These are phyloP conservation scores for Pelvicachromis taeniatus DNA, from an alignment of 2,113 vertebrate genomes.

Conservation along the genomic window DNA sequence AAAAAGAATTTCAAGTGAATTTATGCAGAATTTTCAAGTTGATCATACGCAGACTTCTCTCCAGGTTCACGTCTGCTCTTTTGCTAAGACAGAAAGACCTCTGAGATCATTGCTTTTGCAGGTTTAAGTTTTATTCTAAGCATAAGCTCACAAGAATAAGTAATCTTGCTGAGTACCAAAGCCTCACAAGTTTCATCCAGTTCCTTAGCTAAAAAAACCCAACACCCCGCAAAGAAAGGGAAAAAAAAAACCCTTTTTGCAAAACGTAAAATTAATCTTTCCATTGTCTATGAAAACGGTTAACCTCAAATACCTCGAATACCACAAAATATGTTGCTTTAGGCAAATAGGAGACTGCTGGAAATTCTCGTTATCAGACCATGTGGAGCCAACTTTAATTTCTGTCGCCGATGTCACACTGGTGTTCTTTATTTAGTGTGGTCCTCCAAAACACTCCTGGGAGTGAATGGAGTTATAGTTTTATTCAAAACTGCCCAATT, in stretches of 20 bases:
- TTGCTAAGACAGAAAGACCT: neutral
- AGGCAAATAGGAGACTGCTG: neutral
- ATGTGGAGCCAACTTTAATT: conserved; percentile 2
- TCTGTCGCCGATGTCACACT: neutral
- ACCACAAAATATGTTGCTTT: conserved; percentile 30
- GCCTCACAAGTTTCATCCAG: neutral
- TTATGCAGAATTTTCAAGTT: neutral
- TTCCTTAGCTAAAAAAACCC: neutral
- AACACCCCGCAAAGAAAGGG: neutral
- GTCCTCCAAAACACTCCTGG: conserved; percentile 14
- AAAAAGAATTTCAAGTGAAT: neutral
- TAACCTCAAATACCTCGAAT: neutral
- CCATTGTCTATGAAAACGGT: conserved; percentile 14
- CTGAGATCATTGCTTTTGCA: neutral
- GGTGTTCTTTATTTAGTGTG: conserved; percentile 38
- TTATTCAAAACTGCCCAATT: conserved; percentile 45
- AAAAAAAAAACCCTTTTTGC: neutral
- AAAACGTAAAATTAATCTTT: neutral
- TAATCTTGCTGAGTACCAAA: neutral
- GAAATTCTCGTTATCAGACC: conserved; percentile 1
- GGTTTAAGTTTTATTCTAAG: neutral
- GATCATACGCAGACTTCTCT: neutral
- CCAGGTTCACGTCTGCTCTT: neutral
- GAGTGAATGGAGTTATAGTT: conserved; percentile 37
- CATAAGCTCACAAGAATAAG: neutral